Evolutionary conservation across 2,113 vertebrate species (phyloP).

Genomic region (Columba janthina): DNA sequence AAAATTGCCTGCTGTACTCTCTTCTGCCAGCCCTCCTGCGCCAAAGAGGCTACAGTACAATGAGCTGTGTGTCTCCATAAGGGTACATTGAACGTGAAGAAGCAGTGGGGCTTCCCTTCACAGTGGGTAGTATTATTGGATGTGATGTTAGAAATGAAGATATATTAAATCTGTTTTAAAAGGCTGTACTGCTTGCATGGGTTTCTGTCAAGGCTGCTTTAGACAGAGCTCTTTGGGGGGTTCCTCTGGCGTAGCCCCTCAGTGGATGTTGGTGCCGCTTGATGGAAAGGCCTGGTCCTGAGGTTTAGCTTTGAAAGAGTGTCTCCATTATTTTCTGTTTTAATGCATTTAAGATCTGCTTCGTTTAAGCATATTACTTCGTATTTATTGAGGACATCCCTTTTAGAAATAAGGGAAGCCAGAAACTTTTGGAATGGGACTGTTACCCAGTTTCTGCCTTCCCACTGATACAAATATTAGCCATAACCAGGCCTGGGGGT

Average conservation of each 20-base stretch:
- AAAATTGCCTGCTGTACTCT: not conserved
- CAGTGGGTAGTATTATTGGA: fast-evolving
- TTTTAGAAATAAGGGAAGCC: not conserved
- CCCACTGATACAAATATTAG: fast-evolving
- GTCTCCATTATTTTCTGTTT: not conserved
- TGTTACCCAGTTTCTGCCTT: not conserved
- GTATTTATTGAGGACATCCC: not conserved
- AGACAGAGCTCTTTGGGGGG: not conserved
- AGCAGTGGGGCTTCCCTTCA: not conserved
- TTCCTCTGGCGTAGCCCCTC: not conserved
- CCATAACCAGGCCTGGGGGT: fast-evolving
- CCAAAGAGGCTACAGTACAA: not conserved
- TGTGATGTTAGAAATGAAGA: not conserved
- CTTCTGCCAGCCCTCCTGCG: not conserved
- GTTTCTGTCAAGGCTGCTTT: not conserved
- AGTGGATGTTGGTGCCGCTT: not conserved
- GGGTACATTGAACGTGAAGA: not conserved
- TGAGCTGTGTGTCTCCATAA: not conserved
- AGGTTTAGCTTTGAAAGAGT: not conserved
- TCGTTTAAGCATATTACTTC: not conserved
- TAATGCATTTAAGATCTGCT: fast-evolving
- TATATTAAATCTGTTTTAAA: not conserved
- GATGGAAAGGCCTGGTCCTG: not conserved
- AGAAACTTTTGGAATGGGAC: not conserved
- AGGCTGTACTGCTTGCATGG: not conserved